Percentiles rank a stretch among this genome's conserved stretches.
phyloP scores from a whole-genome alignment of 2,113 vertebrate species.

The Semnornis frantzii region DNA sequence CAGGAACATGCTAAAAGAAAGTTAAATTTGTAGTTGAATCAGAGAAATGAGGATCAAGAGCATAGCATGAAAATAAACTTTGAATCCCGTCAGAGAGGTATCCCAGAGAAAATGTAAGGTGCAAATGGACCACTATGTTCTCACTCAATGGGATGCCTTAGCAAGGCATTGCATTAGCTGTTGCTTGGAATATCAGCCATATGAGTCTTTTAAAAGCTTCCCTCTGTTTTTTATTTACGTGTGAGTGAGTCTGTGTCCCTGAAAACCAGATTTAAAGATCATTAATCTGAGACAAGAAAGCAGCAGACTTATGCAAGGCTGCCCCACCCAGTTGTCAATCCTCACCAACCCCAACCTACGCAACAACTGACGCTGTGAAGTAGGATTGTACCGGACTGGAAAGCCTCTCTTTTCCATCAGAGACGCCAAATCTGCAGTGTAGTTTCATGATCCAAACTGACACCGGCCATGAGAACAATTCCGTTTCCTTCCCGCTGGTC shows the following conservation, averaged over 20 bases:
- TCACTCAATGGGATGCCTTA: not conserved
- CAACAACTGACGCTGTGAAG: not conserved
- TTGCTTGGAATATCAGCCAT: conserved; percentile 44
- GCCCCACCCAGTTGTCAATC: conserved; percentile 60
- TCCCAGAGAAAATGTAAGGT: not conserved
- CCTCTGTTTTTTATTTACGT: conserved; percentile 62
- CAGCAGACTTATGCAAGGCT: conserved; percentile 18
- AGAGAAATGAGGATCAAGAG: not conserved
- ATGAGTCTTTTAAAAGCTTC: conserved; percentile 46
- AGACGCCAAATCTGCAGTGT: not conserved
- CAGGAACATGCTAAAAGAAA: not conserved
- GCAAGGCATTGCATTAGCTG: not conserved
- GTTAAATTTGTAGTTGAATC: not conserved
- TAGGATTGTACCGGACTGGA: not conserved
- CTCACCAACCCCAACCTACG: conserved; percentile 34
- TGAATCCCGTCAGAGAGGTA: not conserved
- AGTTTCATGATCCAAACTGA: conserved; percentile 6
- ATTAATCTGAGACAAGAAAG: conserved; percentile 44
- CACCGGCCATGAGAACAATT: conserved; percentile 31
- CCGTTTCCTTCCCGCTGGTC: conserved; percentile 13
- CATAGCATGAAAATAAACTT: not conserved
- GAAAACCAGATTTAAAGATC: conserved; percentile 58
- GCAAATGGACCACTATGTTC: fast-evolving
- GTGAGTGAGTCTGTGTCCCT: conserved; percentile 44
- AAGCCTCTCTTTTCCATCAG: conserved; percentile 2